Percentiles rank a stretch among this genome's conserved stretches.
phyloP scores from a whole-genome alignment of 2,888 invertebrate genomes.

The Drosophila neotestacea region DNA sequence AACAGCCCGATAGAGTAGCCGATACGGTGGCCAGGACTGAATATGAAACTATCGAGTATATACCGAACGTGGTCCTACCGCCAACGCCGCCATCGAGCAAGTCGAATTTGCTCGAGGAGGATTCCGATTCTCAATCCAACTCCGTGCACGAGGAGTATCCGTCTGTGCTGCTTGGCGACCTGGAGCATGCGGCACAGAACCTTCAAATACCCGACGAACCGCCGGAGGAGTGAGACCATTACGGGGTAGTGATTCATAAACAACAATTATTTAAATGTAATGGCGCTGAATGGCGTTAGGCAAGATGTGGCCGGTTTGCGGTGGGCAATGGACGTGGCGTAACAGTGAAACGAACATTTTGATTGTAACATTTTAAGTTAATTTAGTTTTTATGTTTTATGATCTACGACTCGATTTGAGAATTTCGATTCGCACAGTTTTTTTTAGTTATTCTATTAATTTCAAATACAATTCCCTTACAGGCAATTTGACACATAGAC shows the following conservation, averaged over 20 bases:
- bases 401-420: slow-evolving; percentile 38
- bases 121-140: slow-evolving; percentile 82
- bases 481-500: slow-evolving; percentile 26
- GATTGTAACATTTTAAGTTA: slow-evolving; percentile 71
- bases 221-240: slow-evolving; percentile 83
- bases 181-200: slow-evolving; percentile 82
- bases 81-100: slow-evolving; percentile 59
- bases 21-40: slow-evolving; percentile 79
- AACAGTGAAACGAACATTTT: slow-evolving; percentile 50
- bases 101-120: slow-evolving; percentile 78
- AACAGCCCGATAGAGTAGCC: slow-evolving; percentile 43
- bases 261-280: slow-evolving; percentile 57
- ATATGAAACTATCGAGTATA: slow-evolving; percentile 83
- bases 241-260: background rate
- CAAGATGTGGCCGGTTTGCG: slow-evolving; percentile 18
- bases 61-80: slow-evolving; percentile 75
- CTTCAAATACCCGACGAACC: slow-evolving; percentile 84
- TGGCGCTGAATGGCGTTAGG: slow-evolving; percentile 31
- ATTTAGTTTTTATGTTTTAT: slow-evolving; percentile 67
- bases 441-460: slow-evolving; percentile 50
- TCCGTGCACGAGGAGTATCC: slow-evolving; percentile 84
- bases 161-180: slow-evolving; percentile 56
- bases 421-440: slow-evolving; percentile 38
- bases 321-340: slow-evolving; percentile 38
- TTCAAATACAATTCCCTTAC: slow-evolving; percentile 21